These are phyloP conservation scores for Fistularia commersonii DNA, from an alignment of 2,797 vertebrate genomes.

Conservation along the genomic window DNA sequence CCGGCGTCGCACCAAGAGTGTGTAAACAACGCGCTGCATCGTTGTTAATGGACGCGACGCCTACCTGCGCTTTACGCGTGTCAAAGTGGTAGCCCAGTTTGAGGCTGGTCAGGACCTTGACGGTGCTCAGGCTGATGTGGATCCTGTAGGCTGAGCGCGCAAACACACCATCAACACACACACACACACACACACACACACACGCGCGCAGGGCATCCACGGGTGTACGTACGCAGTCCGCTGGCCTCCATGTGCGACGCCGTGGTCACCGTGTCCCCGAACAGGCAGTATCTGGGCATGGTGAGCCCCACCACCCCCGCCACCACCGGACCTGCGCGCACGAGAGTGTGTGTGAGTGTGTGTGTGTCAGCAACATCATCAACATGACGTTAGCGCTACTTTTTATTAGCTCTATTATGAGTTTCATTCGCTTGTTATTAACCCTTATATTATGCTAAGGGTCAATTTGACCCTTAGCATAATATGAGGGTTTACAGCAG, in stretches of 20 bases:
- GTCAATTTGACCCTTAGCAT: no score
- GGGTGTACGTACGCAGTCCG: conserved; percentile 42
- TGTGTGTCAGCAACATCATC: neutral
- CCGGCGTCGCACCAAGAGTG: no score
- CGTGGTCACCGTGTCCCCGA: conserved; percentile 87
- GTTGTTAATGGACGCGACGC: no score
- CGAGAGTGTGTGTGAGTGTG: neutral
- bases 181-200: no score
- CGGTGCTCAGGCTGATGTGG: conserved; percentile 79
- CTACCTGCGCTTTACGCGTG: conserved; percentile 58
- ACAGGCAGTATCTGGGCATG: conserved; percentile 90
- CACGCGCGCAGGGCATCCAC: neutral
- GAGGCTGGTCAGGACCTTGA: conserved; percentile 76
- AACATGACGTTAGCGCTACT: no score
- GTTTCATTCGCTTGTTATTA: no score
- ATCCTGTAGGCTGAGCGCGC: conserved; percentile 79
- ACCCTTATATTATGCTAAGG: no score
- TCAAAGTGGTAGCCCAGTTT: conserved; percentile 78
- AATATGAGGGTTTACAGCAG: no score
- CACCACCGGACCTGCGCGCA: conserved; percentile 76
- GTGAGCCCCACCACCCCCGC: conserved; percentile 87
- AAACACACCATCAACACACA: neutral
- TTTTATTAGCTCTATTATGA: no score
- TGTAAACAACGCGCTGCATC: neutral
- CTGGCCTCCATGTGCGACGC: conserved; percentile 84